Evolutionary conservation across 2,113 vertebrate genomes (phyloP), one percentile per base, ranked within the genome.

Genomic region (Crotophaga sulcirostris): DNA sequence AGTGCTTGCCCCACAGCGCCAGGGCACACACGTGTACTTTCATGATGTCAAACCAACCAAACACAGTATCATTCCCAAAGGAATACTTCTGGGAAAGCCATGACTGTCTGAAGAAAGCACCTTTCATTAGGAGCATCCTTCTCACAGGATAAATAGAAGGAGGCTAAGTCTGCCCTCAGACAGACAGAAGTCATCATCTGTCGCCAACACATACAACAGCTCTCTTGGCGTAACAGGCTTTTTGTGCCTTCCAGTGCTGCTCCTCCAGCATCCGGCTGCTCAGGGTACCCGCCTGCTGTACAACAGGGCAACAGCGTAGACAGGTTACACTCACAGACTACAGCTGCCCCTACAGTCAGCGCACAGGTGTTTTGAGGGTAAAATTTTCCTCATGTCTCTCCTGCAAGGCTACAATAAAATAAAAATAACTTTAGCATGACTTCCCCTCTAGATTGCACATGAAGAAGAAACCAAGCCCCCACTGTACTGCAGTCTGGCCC

Each of bases 401-500:
- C 67, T 82, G 63, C 72, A 69, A 72, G 36, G 78, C 75, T 82
- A 51, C 13, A 18, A 58, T 49, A 90, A 95, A 74, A 80, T 18
- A 86, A 66, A 94, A 95, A 78, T 73, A 91, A 84, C 85, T 72
- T 84, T 58, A 74, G 77, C 79, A 68, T 45, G 51, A 91, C 59
- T 87, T 94, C 34, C 86, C 90, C 36, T 84, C 87, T 87, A 81
- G 73, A 70, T 42, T 84, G 51, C 56, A 76, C 62, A 42, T 9
- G 26, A 90, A 94, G 88, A 70, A 95, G 83, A 96, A 96, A 92
- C 36, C 80, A 87, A 84, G 85, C 52, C 87, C 87, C 26, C 70
- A 69, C 52, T 44, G 83, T 67, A 66, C 38, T 13, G 9, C 95
- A 96, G 75, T 40, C 84, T 69, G 76, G 89, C 91, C 87, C 90